Evolutionary conservation across 1,140 invertebrate genomes (phyloP).

Genomic region (Idris sp.): DNA sequence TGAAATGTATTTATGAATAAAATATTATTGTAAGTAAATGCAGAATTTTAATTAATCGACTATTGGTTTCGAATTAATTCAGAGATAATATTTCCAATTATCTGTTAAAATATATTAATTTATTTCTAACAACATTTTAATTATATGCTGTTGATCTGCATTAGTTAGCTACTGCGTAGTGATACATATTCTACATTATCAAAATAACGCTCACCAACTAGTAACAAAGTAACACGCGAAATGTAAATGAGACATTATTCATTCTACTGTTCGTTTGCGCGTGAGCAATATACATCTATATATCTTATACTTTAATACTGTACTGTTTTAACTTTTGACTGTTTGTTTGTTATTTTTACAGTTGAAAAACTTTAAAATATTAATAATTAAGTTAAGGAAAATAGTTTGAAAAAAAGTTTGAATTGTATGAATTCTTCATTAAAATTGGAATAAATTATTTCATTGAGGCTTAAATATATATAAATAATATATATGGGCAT

Average conservation of each 20-base stretch:
- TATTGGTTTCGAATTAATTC: too few species aligned
- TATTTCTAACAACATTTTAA: constrained; percentile 23
- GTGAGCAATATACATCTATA: constrained; percentile 19
- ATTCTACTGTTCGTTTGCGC: constrained; percentile 33
- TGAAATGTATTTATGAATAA: too few species aligned
- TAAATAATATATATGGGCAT: too few species aligned
- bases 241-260: constrained; percentile 52
- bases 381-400: constrained; percentile 24
- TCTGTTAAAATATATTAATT: constrained; percentile 31
- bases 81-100: too few species aligned
- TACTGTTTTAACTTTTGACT: constrained; percentile 25
- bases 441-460: constrained; percentile 30
- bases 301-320: constrained; percentile 21
- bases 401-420: constrained; percentile 17
- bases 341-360: constrained; percentile 45
- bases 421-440: constrained; percentile 22
- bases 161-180: constrained; percentile 33
- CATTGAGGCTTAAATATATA: too few species aligned
- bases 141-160: constrained; percentile 20
- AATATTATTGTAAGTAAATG: too few species aligned
- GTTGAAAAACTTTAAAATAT: constrained; percentile 33
- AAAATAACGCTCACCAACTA: constrained; percentile 31
- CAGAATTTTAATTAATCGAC: too few species aligned
- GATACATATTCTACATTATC: constrained; percentile 37
- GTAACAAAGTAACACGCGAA: constrained; percentile 47